A percentile compares a stretch with the other conserved stretches of the same genome.
phyloP scores from a whole-genome alignment of 2,888 invertebrate genomes.

The Aphrophora alni region DNA sequence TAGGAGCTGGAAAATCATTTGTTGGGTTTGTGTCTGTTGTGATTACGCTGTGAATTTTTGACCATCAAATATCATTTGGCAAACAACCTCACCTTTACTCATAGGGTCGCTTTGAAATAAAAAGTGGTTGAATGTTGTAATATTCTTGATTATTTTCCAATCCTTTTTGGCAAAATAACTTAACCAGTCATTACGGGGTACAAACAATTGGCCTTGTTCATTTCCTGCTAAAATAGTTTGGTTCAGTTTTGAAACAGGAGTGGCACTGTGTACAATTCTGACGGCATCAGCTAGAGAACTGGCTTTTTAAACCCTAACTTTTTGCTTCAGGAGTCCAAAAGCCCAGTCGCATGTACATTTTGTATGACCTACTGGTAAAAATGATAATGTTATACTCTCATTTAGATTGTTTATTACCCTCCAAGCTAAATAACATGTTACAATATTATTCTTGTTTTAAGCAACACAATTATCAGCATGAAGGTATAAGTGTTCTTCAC shows the following conservation, averaged over 20 bases:
- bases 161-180: constrained; percentile 21
- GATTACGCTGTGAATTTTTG: too few relatives aligned
- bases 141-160: neutral
- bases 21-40: too few relatives aligned
- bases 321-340: constrained; percentile 28
- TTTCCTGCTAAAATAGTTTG: constrained; percentile 18
- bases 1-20: too few relatives aligned
- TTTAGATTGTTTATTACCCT: constrained; percentile 21
- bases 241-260: constrained; percentile 12
- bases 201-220: constrained; percentile 14
- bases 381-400: constrained; percentile 23
- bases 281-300: constrained; percentile 20
- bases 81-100: too few relatives aligned
- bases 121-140: too few relatives aligned
- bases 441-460: constrained; percentile 45
- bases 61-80: too few relatives aligned
- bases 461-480: constrained; percentile 43
- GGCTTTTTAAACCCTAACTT: constrained; percentile 20
- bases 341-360: constrained; percentile 31
- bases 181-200: constrained; percentile 22
- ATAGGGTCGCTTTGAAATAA: too few relatives aligned
- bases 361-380: constrained; percentile 28
- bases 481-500: constrained; percentile 30
- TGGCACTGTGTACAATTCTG: constrained; percentile 13
- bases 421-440: constrained; percentile 30